phyloP scores from a whole-genome alignment of 2,797 vertebrate species.

The Carapus acus region DNA sequence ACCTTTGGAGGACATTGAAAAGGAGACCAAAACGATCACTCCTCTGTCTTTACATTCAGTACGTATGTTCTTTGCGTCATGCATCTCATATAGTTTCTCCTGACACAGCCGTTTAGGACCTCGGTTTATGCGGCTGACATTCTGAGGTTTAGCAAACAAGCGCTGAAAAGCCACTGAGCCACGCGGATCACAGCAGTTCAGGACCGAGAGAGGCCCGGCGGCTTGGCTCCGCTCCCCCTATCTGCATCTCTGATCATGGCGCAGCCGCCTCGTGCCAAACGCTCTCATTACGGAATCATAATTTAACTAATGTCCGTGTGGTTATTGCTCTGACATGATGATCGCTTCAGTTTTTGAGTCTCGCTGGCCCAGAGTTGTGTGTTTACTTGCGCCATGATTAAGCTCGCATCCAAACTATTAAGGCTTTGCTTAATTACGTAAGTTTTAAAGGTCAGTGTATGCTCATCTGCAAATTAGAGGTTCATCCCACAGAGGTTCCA shows the following conservation, averaged over 20 bases:
- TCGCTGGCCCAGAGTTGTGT: conserved; percentile 7
- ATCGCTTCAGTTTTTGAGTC: conserved; percentile 19
- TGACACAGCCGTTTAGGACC: conserved; percentile 61
- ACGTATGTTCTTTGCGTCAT: conserved; percentile 46
- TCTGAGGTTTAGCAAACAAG: conserved; percentile 66
- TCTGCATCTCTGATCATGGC: conserved; percentile 57
- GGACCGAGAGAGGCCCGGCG: conserved; percentile 62
- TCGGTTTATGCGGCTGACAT: conserved; percentile 65
- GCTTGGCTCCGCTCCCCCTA: conserved; percentile 56
- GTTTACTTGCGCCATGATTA: too few relatives aligned
- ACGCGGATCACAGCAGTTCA: conserved; percentile 62
- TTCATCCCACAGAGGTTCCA: not conserved
- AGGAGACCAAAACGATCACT: too few relatives aligned
- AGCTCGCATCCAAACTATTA: conserved; percentile 2
- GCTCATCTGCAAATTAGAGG: not conserved
- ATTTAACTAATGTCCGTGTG: conserved; percentile 55
- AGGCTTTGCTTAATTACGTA: conserved; percentile 2
- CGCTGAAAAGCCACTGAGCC: conserved; percentile 65
- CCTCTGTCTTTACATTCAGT: conserved; percentile 35
- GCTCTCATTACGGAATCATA: conserved; percentile 49
- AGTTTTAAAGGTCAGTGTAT: not conserved
- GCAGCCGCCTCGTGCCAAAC: conserved; percentile 46
- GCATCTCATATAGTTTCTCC: conserved; percentile 59
- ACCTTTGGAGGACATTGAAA: too few relatives aligned
- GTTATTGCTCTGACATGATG: conserved; percentile 44